Base-by-base conservation (phyloP, 2,797 vertebrate species). In the Gastrophryne carolinensis region DNA sequence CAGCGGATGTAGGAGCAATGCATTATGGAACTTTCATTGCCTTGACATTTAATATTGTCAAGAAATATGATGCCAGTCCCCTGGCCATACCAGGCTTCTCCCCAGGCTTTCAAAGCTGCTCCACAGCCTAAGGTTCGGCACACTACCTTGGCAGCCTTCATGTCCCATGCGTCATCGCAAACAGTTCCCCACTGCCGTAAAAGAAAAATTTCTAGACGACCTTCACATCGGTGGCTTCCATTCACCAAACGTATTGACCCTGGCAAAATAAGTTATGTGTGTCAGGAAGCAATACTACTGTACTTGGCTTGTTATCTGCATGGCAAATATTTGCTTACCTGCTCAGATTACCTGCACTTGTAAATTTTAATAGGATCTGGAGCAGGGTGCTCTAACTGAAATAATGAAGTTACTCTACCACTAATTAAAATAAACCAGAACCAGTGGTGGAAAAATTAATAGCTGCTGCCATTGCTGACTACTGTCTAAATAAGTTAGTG, bases 31-130 rank as follows among this genome's bases (percentile, higher is more conserved):
- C 81, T 79, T 84, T 99, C 98, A 0, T 75, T 75, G 9, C 97
- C 96, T 1, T 64, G 90, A 86, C 98, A 99, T 84, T 99, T 98
- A 65, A 99, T 93, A 86, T 99, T 98, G 93, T 98, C 97, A 34
- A 99, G 86, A 79, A 94, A 91, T 82, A 99, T 98, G 73, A 84
- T 89, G 72, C 98, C 97, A 0, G 2, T 76, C 32, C 98, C 98
- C 0, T 62, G 90, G 52, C 97, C 97, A 0, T 95, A 98, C 63
- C 71, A 91, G 0, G 95, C 92, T 71, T 94, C 89, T 0, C 75
- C 88, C 30, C 79, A 80, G 15, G 95, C 96, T 0, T 74, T 87
- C n/a, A 78, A 0, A 3, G 95, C 94, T 0, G 79, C 81, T 9
- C 96, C 96, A 0, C 98, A 99, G 82, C 94, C 94, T 79, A 95